Base-by-base conservation (phyloP, 2,797 vertebrate genomes). In the Salarias fasciatus region DNA sequence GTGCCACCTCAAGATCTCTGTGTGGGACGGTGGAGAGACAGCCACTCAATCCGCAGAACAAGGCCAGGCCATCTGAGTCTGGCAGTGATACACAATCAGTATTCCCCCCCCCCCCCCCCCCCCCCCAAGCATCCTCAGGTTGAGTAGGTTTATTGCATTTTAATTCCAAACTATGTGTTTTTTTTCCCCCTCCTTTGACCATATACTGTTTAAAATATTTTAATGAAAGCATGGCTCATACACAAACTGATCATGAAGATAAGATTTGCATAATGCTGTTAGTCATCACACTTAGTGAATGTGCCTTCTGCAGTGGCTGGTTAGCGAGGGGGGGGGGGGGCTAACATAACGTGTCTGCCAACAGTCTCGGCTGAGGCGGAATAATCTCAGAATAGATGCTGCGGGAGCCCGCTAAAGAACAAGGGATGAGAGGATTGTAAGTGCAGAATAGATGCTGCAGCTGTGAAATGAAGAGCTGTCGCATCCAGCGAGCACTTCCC, bases 391-490 rank as follows among this genome's bases (percentile, higher is more conserved):
- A 87, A 88, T 88, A 85, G 80, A 82, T 74, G 82, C 68, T 55
- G 84, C 42, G 5, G 71, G 80, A 86, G 75, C 52, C 68, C 72
- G 55, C 79, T 78, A 47, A 71, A 87, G 86, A 85, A 90, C 84
- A 87, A 80, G 74, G 50, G 67, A 71, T 53, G 68, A 69, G 77
- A 80, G 80, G 77, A 69, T 64, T 72, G 73, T 82, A 82, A 91
- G 84, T 84, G 79, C 75, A 88, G 79, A 78, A 79, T 84, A 80
- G 88, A 89, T 84, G 86, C 85, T 86, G 88, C 87, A 88, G 87
- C 90, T 91, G 89, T 88, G 87, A 88, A 86, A 88, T 79, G 84
- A 86, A 82, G 88, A 76, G 88, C 88, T 89, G 90, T 89, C 88
- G 63, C 85, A 91, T 90, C 80, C 75, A 79, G 63, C 57, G 75